Conservation (phyloP, 2,797 vertebrate species). For the Oceanodroma leucorhoa region DNA sequence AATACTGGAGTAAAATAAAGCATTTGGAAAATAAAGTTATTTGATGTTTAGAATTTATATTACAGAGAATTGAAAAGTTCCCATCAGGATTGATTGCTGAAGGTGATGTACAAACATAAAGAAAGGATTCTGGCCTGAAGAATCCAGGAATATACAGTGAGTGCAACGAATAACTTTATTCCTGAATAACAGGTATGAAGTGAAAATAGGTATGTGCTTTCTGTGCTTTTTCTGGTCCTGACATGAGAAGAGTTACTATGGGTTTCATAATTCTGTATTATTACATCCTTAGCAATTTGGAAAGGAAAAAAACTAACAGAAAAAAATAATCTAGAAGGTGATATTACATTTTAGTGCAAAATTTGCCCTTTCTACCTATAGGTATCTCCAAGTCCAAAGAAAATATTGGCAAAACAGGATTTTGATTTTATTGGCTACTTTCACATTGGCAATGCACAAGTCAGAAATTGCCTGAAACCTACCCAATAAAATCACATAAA, state of each 20-base stretch:
- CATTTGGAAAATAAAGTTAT: neutral
- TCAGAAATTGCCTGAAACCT: neutral
- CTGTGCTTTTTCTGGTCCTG: neutral
- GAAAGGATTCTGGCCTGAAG: neutral
- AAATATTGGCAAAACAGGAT: neutral
- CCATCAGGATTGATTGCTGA: neutral
- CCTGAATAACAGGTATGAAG: neutral
- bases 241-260: neutral
- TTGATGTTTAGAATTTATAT: neutral
- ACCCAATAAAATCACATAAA: neutral
- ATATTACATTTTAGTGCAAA: neutral
- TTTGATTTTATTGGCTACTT: neutral
- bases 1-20: neutral
- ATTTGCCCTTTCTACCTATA: neutral
- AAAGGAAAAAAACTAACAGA: neutral
- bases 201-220: neutral
- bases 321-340: neutral
- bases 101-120: neutral
- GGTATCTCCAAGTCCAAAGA: neutral
- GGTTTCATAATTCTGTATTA: neutral
- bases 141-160: neutral
- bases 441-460: neutral
- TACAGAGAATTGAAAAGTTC: neutral
- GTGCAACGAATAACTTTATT: neutral
- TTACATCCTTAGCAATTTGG: neutral